Conservation (phyloP, 1,140 invertebrate genomes). For the Drosophila murphyi region DNA sequence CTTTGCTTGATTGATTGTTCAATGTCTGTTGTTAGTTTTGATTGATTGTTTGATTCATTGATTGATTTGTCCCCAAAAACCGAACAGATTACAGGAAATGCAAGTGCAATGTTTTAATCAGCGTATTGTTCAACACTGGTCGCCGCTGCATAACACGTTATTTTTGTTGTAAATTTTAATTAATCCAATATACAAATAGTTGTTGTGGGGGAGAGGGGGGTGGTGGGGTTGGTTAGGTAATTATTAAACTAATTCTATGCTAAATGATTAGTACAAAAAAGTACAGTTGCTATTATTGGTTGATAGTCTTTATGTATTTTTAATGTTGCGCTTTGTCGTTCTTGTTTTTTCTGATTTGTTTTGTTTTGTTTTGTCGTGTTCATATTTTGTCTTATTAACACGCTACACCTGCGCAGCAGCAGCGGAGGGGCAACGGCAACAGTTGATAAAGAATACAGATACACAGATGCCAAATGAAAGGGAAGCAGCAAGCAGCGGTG, state of each 20-base stretch:
- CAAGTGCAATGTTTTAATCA: conserved; percentile 42
- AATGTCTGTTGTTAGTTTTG: conserved; percentile 49
- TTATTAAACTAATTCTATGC: conserved; percentile 46
- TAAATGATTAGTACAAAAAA: conserved; percentile 45
- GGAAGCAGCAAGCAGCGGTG: conserved; percentile 33
- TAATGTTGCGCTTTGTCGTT: conserved; percentile 50
- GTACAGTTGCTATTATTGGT: conserved; percentile 53
- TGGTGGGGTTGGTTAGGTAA: not conserved
- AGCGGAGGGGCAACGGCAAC: conserved; percentile 75
- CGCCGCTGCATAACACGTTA: conserved; percentile 32
- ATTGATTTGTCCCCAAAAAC: conserved; percentile 55
- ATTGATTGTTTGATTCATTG: conserved; percentile 41
- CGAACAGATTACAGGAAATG: conserved; percentile 60
- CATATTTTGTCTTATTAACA: conserved; percentile 65
- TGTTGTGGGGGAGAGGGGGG: not conserved
- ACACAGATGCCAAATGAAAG: conserved; percentile 40
- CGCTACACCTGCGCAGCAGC: conserved; percentile 74
- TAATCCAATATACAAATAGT: conserved; percentile 34
- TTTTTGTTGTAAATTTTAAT: not conserved
- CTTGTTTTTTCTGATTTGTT: conserved; percentile 29
- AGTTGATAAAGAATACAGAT: conserved; percentile 63
- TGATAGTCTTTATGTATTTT: conserved; percentile 28
- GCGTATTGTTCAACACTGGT: conserved; percentile 37
- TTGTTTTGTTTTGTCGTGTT: conserved; percentile 34
- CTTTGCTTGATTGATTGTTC: conserved; percentile 27